Conservation (phyloP, 1,140 invertebrate genomes). For the Lineus longissimus region DNA sequence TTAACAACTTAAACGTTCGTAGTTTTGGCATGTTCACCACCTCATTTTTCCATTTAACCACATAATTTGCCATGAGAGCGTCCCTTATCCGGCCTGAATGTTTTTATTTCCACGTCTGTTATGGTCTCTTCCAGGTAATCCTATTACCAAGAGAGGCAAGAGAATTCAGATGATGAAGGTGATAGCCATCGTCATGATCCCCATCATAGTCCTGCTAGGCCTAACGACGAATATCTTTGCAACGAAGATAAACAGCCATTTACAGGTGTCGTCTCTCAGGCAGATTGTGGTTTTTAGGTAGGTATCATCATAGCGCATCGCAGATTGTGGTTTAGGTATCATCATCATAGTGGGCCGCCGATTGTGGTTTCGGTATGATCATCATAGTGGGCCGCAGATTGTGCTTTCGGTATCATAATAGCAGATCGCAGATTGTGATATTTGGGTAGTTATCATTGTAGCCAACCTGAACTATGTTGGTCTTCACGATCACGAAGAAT, state of each 20-base stretch:
- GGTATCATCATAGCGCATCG: too few relatives aligned
- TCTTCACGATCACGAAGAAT: too few relatives aligned
- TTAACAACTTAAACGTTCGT: too few relatives aligned
- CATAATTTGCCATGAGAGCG: too few relatives aligned
- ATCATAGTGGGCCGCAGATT: not conserved
- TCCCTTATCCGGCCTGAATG: too few relatives aligned
- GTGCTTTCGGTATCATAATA: too few relatives aligned
- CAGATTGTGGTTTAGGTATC: not conserved
- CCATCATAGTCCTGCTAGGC: slow-evolving; percentile 28
- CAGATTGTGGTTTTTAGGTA: slow-evolving; percentile 21
- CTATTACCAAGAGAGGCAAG: slow-evolving; percentile 33
- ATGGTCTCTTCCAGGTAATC: slow-evolving; percentile 32
- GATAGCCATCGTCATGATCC: slow-evolving; percentile 32
- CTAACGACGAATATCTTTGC: slow-evolving; percentile 38
- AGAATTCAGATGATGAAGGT: slow-evolving; percentile 39
- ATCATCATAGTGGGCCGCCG: not conserved
- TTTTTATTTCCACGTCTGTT: too few relatives aligned
- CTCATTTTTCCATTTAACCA: too few relatives aligned
- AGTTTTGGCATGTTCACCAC: too few relatives aligned
- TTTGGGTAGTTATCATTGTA: too few relatives aligned
- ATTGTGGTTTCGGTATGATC: not conserved
- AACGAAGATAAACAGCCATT: slow-evolving; percentile 27
- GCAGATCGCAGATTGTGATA: too few relatives aligned
- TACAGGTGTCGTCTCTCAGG: slow-evolving; percentile 23
- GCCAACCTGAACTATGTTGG: too few relatives aligned